Percentiles rank a stretch among this genome's conserved stretches.
These are phyloP conservation scores for Ormia ochracea DNA, from an alignment of 2,888 invertebrate genomes.

Conservation along the genomic window DNA sequence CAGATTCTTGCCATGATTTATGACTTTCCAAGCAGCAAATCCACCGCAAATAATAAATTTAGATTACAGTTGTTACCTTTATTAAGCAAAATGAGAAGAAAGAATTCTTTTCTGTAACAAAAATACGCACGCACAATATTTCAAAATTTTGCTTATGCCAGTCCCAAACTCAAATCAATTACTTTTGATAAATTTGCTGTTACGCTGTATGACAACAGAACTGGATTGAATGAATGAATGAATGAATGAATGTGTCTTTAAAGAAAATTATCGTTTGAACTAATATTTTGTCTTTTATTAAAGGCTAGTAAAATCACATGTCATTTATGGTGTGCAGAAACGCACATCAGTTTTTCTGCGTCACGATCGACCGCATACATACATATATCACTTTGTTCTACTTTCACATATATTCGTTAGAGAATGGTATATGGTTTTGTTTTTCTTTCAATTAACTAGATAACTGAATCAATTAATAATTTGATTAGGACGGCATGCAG, in stretches of 20 bases:
- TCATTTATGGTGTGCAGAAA: neutral
- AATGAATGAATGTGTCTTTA: no score
- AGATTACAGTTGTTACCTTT: slow-evolving; percentile 33
- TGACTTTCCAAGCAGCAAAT: slow-evolving; percentile 16
- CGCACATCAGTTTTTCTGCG: neutral
- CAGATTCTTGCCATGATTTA: slow-evolving; percentile 49
- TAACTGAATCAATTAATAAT: no score
- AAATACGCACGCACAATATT: neutral
- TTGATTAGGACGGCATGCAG: no score
- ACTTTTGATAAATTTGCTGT: slow-evolving; percentile 41
- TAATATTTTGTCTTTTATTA: neutral
- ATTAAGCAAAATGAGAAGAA: neutral
- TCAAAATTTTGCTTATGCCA: neutral
- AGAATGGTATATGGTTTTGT: no score
- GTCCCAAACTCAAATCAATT: slow-evolving; percentile 29
- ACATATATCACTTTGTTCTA: no score
- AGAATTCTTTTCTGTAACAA: neutral
- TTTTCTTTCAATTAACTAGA: no score
- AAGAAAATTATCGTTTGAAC: slow-evolving; percentile 9
- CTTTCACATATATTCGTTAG: no score
- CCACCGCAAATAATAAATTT: neutral
- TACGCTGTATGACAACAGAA: neutral
- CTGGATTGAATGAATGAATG: neutral
- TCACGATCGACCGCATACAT: neutral
- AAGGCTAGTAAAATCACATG: slow-evolving; percentile 12